These are phyloP conservation scores for Felis chaus DNA, from an alignment of 2,113 vertebrate species.

Conservation along the genomic window DNA sequence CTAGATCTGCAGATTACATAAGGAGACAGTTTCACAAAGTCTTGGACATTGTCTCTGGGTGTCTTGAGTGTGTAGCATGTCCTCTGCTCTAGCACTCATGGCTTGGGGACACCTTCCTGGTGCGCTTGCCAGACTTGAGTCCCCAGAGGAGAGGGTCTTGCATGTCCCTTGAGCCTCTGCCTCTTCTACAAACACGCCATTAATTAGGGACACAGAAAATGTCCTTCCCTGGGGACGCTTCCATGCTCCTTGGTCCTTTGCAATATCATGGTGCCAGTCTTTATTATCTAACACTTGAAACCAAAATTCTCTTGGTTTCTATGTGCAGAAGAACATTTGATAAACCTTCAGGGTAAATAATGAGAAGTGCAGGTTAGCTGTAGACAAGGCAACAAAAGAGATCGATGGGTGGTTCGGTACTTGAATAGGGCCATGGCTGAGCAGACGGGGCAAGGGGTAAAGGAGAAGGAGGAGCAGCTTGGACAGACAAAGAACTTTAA, in stretches of 20 bases:
- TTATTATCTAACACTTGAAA: not conserved
- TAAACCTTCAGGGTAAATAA: not conserved
- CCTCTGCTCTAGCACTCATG: not conserved
- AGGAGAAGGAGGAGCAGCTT: not conserved
- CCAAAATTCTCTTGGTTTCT: slow-evolving; percentile 15
- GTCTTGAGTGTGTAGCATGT: not conserved
- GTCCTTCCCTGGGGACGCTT: not conserved
- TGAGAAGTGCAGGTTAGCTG: not conserved
- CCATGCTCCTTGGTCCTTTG: not conserved
- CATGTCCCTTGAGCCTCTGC: not conserved
- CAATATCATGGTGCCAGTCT: not conserved
- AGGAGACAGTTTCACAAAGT: not conserved
- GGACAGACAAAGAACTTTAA: not conserved
- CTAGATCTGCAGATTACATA: not conserved
- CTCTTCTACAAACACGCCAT: not conserved
- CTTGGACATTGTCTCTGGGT: not conserved
- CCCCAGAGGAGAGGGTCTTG: not conserved
- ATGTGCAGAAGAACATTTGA: not conserved
- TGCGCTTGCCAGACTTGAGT: not conserved
- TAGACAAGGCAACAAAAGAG: not conserved
- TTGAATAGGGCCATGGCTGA: not conserved
- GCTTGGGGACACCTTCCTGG: not conserved
- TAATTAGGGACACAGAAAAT: not conserved
- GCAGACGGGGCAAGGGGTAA: not conserved
- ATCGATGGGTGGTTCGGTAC: not conserved